Base-by-base conservation (phyloP, 1,140 invertebrate genomes). In the Scylla paramamosain region DNA sequence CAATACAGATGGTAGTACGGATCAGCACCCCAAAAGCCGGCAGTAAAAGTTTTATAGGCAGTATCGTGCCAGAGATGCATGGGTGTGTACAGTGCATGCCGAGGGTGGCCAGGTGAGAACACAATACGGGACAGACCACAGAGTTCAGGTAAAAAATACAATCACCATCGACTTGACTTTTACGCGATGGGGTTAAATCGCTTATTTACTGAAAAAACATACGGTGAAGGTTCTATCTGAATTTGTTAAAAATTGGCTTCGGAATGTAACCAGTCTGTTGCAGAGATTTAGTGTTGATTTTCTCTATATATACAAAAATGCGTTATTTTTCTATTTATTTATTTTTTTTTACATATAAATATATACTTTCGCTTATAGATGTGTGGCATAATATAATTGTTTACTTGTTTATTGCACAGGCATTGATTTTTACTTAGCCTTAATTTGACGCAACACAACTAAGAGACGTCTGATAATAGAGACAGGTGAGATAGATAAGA, bases 311-410 rank as follows among this genome's bases (percentile, higher is more conserved):
- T 28, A 39, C 32, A 28, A 28, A 45, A 7, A 46, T 4, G n/a
- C n/a, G n/a, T 88, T 39, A 4, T 39, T 8, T 89, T n/a, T 39
- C 20, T 89, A 46, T 93, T 28, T 83, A 46, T 45, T 25, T 46
- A 84, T n/a, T 45, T 25, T 46, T 93, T n/a, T 93, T 4, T 93
- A 46, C 45, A 84, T 84, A 82, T 92, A 39, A 59, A 82, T 82
- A 82, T 92, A 82, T 92, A 82, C 31, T 14, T 92, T 29, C 59
- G 31, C 77, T 29, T 92, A 82, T 93, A 46, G 31, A 93, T 83
- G 14, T 52, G 28, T n/a, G 46, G 29, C 52, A 59, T 52, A 59
- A 91, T 52, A 59, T n/a, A 48, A 7, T 8, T 28, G 28, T 46
- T 6, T 52, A 52, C 45, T 39, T 88, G 3, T 20, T 39, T 32